phyloP scores from a whole-genome alignment of 2,888 invertebrate genomes.

The Mesorhabditis belari region DNA sequence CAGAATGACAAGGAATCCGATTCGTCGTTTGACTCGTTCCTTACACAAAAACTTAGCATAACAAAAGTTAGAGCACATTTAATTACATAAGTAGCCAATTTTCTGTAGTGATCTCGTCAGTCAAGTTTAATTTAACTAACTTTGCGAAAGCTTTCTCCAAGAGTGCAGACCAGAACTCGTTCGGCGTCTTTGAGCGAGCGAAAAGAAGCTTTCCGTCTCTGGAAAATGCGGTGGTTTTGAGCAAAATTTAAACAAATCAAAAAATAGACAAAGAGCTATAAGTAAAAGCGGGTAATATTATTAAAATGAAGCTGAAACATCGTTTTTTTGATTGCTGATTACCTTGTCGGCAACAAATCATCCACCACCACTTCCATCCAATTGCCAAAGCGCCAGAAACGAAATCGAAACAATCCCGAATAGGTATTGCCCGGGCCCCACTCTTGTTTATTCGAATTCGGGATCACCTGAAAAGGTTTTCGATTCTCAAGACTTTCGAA shows the following conservation, averaged over 20 bases:
- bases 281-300: too few species aligned
- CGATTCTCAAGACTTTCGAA: conserved; percentile 59
- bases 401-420: conserved; percentile 59
- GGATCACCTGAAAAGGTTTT: conserved; percentile 58
- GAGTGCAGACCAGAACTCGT: conserved; percentile 65
- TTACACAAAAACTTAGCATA: too few species aligned
- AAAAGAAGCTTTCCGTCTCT: conserved; percentile 60
- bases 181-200: conserved; percentile 59
- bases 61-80: too few species aligned
- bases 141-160: conserved; percentile 67
- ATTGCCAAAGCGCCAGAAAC: conserved; percentile 63
- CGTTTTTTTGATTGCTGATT: too few species aligned
- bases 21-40: too few species aligned
- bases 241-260: not conserved
- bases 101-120: not conserved
- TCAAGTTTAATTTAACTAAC: conserved; percentile 52
- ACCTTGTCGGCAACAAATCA: conserved; percentile 59
- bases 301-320: too few species aligned
- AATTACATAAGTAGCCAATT: too few species aligned
- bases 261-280: not conserved
- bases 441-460: conserved; percentile 61
- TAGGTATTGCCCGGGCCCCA: conserved; percentile 59
- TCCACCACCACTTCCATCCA: conserved; percentile 64
- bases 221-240: not conserved
- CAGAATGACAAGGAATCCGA: too few species aligned